Conservation (phyloP, 2,113 vertebrate species). For the Osmerus eperlanus region DNA sequence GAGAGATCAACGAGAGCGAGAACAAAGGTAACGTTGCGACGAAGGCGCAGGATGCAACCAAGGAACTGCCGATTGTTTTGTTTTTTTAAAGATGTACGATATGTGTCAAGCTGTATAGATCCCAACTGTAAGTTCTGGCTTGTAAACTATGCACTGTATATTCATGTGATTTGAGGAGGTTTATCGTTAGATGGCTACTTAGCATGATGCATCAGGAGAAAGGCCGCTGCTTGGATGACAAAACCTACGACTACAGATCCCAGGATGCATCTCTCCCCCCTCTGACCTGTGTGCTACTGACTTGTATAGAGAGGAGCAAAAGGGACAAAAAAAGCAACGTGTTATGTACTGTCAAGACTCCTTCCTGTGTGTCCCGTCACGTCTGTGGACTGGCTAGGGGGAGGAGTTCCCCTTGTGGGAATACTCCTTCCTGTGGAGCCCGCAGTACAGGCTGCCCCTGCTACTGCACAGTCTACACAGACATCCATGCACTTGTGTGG, state of each 20-base stretch:
- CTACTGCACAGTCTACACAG: conserved; percentile 60
- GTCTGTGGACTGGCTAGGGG: conserved; percentile 29
- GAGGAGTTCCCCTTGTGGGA: conserved; percentile 19
- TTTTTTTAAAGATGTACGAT: conserved; percentile 47
- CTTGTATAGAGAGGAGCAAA: conserved; percentile 14
- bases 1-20: conserved; percentile 55
- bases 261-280: conserved; percentile 4
- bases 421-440: conserved; percentile 9
- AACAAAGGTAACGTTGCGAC: conserved; percentile 51
- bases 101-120: conserved; percentile 62
- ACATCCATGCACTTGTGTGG: conserved; percentile 53
- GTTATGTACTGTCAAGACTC: conserved; percentile 38
- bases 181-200: conserved; percentile 36
- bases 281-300: conserved; percentile 13
- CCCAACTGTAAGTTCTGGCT: conserved; percentile 64
- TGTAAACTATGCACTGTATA: conserved; percentile 84
- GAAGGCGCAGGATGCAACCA: conserved; percentile 17
- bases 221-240: conserved; percentile 31
- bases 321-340: conserved; percentile 19
- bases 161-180: conserved; percentile 56
- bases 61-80: conserved; percentile 13
- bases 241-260: conserved; percentile 15
- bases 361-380: neutral
- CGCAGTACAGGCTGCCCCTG: conserved; percentile 10
- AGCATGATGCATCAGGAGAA: conserved; percentile 64